Base-by-base conservation (phyloP, 2,888 invertebrate genomes). In the Catocala fraxini region DNA sequence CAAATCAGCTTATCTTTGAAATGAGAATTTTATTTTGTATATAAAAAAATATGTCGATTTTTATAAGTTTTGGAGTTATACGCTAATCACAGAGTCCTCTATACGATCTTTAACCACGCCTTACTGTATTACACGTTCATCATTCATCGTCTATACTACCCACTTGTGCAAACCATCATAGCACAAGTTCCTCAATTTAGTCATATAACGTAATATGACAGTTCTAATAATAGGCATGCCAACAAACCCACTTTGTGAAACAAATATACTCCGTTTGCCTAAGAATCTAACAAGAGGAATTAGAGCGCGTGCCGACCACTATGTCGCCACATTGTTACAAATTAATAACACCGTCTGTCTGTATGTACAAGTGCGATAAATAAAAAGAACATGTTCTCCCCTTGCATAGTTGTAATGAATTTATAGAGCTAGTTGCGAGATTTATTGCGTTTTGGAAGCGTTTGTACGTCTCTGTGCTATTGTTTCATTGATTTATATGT, bases 341-440 rank as follows among this genome's bases (percentile, higher is more conserved):
- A 55, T 57, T 39, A 63, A 34, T 57, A 54, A 43, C 13, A 5
- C 34, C 10, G 13, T 11, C 12, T 43, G 9, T 33, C 5, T 9
- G 12, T 59, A 46, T 53, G 33, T 56, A 47, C 56, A 49, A 42
- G 10, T n/a, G n/a, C 51, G n/a, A 75, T 75, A 75, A 75, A 75
- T 72, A 68, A 66, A 75, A 75, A 75, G 70, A 75, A 72, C 68
- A 58, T 56, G 39, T 41, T 55, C 62, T 55, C 62, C 65, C 51
- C 55, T 49, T 49, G 63, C 70, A 72, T 64, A 61, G 55, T 57
- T 49, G 54, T 66, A 67, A 75, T 75, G 66, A 72, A 75, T 75
- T 75, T 75, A 75, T 75, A 66, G 72, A 67, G 63, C 12, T 56
- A 5, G 33, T 42, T 45, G 3, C 10, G 48, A 63, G 68, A 75